Evolutionary conservation across 2,113 vertebrate genomes (phyloP).

Genomic region (Cheilinus undulatus): DNA sequence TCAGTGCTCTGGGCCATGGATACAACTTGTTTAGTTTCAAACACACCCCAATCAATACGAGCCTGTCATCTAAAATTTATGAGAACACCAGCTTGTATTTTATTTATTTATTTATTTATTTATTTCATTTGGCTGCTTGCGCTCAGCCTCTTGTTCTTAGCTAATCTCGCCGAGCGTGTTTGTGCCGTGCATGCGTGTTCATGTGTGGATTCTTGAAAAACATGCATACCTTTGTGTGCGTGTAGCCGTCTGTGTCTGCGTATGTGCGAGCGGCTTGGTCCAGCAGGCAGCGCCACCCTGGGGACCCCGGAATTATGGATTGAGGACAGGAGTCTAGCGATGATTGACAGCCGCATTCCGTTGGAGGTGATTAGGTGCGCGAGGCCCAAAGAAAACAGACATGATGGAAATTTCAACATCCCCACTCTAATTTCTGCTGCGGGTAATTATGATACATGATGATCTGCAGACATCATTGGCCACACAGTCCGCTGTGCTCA

Average conservation of each 20-base stretch:
- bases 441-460: conserved; percentile 83
- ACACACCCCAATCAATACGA: conserved; percentile 81
- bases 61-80: conserved; percentile 85
- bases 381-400: conserved; percentile 80
- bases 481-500: conserved; percentile 66
- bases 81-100: conserved; percentile 81
- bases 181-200: conserved; percentile 6
- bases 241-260: conserved; percentile 1
- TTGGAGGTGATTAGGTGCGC: conserved; percentile 80
- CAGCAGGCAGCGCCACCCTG: conserved; percentile 53
- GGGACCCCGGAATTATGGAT: conserved; percentile 82
- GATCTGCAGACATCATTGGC: conserved; percentile 79
- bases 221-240: conserved; percentile 16
- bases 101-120: conserved; percentile 74
- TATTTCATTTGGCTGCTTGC: conserved; percentile 57
- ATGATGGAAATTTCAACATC: conserved; percentile 83
- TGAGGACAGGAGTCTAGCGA: conserved; percentile 75
- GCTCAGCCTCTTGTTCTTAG: conserved; percentile 50
- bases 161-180: conserved; percentile 52
- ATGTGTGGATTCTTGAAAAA: conserved; percentile 7
- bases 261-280: conserved; percentile 37
- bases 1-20: conserved; percentile 82
- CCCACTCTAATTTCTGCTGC: conserved; percentile 75
- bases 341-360: conserved; percentile 81
- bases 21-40: conserved; percentile 86